Base-by-base conservation (phyloP, 2,888 invertebrate species). In the Apodemia zela region DNA sequence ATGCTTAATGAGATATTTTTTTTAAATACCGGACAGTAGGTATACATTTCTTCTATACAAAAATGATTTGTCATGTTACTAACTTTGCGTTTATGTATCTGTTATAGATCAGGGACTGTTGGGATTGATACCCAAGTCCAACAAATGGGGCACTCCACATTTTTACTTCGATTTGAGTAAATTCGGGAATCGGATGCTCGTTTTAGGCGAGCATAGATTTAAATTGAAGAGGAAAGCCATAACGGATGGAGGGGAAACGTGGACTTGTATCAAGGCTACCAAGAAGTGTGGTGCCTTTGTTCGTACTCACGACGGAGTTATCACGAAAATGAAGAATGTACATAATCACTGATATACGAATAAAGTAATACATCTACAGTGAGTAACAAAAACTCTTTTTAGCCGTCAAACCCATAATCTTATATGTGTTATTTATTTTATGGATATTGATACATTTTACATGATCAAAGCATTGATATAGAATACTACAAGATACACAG, bases 91-190 rank as follows among this genome's bases (percentile, higher is more conserved):
- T 38, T 38, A 13, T n/a, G 15, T 42, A 17, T 45, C 7, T 45
- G 45, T 45, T 45, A 7, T n/a, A 45, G 45, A n/a, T n/a, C n/a
- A 15, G 1, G 45, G 45, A n/a, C 6, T 45, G 1, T n/a, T 1
- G 45, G 45, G 45, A 45, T 5, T 45, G n/a, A 45, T 45, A 45
- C 45, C 45, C n/a, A 45, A 45, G 45, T 15, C 15, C 3, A 45
- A 45, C 45, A 45, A 45, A 45, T 45, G 45, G 45, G 45, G 45
- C n/a, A 45, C n/a, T 7, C 45, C 62, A 54, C 33, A 33, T 62
- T 62, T 38, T 57, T 45, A 45, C n/a, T 45, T n/a, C 2, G 45
- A 45, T 45, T 45, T 45, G 45, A 45, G 45, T 45, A 45, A 45
- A 45, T 45, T 45, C 45, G 45, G 45, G 2, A 45, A 45, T 45